phyloP scores from a whole-genome alignment of 2,888 invertebrate genomes.

The Abrostola tripartita region DNA sequence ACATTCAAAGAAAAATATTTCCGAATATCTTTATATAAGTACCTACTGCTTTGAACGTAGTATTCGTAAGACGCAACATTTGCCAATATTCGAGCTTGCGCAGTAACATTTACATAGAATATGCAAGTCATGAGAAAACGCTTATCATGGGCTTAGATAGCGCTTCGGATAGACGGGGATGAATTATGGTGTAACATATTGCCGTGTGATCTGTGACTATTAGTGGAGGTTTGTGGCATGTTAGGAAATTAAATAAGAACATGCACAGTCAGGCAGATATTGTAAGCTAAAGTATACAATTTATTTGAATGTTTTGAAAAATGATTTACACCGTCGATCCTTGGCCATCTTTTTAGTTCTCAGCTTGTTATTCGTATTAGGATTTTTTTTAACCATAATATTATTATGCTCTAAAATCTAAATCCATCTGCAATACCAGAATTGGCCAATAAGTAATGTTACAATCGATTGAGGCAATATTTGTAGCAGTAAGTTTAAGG shows the following conservation, averaged over 20 bases:
- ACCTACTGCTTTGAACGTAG: no score
- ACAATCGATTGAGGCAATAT: no score
- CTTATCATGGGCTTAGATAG: conserved; percentile 84
- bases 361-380: no score
- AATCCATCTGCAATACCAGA: no score
- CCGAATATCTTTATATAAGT: not conserved
- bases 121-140: conserved; percentile 88
- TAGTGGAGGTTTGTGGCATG: conserved; percentile 50
- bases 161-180: conserved; percentile 75
- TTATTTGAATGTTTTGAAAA: no score
- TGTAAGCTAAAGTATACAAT: not conserved
- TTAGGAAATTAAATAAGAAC: conserved; percentile 29
- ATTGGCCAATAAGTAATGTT: no score
- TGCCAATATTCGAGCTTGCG: conserved; percentile 26
- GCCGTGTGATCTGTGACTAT: conserved; percentile 72
- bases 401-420: no score
- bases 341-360: no score
- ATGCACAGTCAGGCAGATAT: conserved; percentile 20
- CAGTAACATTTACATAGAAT: conserved; percentile 59
- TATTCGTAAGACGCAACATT: conserved; percentile 4
- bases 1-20: not conserved
- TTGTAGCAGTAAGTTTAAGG: no score
- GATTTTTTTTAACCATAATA: no score
- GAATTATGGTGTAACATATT: conserved; percentile 84
- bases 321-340: no score